Evolutionary conservation across 2,888 invertebrate species (phyloP).

Genomic region (Drosophila kuntzei): DNA sequence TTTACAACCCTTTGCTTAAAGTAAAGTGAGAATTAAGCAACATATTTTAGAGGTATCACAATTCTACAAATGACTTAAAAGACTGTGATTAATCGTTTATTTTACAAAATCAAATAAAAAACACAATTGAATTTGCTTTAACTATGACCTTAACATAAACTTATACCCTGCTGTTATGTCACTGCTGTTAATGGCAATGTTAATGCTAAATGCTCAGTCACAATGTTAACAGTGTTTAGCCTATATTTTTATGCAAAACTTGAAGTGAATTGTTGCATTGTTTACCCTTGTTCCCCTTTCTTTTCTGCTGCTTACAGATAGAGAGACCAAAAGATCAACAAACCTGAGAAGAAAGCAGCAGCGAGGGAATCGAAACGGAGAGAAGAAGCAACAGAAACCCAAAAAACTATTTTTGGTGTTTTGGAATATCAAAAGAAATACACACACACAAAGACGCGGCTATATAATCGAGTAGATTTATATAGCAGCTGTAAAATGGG

Average conservation of each 20-base stretch:
- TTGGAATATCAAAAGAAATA: constrained; percentile 41
- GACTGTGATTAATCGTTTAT: not conserved
- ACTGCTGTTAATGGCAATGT: constrained; percentile 28
- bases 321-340: constrained; percentile 57
- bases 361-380: constrained; percentile 36
- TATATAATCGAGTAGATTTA: constrained; percentile 49
- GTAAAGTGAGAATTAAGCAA: not conserved
- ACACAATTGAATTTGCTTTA: not conserved
- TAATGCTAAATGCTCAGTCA: constrained; percentile 14
- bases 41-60: not conserved
- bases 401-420: constrained; percentile 53
- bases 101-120: not conserved
- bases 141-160: constrained; percentile 1
- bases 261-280: constrained; percentile 60
- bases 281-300: constrained; percentile 80
- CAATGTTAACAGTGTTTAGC: constrained; percentile 11
- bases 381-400: constrained; percentile 22
- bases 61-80: not conserved
- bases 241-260: constrained; percentile 50
- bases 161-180: constrained; percentile 30
- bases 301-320: constrained; percentile 71
- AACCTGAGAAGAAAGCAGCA: constrained; percentile 68
- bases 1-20: not conserved
- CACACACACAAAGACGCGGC: constrained; percentile 31
- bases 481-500: constrained; percentile 81